phyloP scores from a whole-genome alignment of 64 coral and sea anemone species.

The Actinia tenebrosa region DNA sequence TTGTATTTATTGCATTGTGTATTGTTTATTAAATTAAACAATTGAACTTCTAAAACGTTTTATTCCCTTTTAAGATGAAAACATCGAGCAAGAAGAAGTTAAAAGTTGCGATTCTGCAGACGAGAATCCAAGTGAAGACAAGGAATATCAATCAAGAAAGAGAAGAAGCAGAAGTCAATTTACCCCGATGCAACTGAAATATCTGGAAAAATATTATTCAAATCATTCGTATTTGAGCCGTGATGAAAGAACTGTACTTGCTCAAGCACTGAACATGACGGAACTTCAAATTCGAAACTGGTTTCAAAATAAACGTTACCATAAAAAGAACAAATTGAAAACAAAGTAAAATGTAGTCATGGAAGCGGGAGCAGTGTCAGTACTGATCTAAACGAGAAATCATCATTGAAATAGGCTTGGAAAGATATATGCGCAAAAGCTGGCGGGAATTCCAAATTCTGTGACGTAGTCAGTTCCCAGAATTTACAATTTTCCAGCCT shows the following conservation, averaged over 20 bases:
- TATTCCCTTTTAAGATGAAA: background rate
- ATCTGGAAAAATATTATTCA: conserved; percentile 14
- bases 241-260: conserved; percentile 26
- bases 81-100: background rate
- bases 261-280: conserved; percentile 25
- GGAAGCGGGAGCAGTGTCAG: too few relatives aligned
- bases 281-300: conserved; percentile 28
- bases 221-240: conserved; percentile 17
- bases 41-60: background rate
- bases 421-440: too few relatives aligned
- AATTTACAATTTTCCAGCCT: too few relatives aligned
- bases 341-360: background rate
- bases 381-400: too few relatives aligned
- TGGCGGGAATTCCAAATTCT: too few relatives aligned
- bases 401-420: too few relatives aligned
- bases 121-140: background rate
- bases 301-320: conserved; percentile 32
- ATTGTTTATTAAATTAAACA: too few relatives aligned
- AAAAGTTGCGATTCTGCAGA: background rate
- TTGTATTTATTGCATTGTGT: too few relatives aligned
- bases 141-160: background rate
- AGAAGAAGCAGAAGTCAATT: background rate
- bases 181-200: conserved; percentile 1
- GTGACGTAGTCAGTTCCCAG: too few relatives aligned
- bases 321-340: conserved; percentile 1